Evolutionary conservation across 2,113 vertebrate species (phyloP).

Genomic region (Hippocampus barbouri): DNA sequence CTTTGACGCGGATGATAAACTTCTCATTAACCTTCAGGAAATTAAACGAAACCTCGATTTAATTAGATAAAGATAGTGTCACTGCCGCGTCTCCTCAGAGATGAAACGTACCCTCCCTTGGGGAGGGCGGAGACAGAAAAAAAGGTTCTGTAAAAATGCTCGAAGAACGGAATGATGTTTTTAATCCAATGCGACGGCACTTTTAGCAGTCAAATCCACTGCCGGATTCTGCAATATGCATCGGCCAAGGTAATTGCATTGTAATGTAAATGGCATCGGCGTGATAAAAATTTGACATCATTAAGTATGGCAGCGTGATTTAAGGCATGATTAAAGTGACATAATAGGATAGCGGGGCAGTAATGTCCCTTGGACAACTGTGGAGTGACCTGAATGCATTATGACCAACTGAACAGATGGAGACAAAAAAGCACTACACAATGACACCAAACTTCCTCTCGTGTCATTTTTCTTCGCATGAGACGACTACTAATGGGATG

Average conservation of each 20-base stretch:
- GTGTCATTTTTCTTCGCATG: constrained; percentile 10
- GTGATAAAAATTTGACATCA: constrained; percentile 60
- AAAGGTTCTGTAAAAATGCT: not conserved
- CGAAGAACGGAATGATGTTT: constrained; percentile 27
- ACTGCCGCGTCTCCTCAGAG: constrained; percentile 47
- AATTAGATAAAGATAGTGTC: constrained; percentile 67
- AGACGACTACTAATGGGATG: constrained; percentile 29
- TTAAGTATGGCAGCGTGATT: constrained; percentile 63
- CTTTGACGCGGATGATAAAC: constrained; percentile 57
- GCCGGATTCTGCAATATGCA: constrained; percentile 35
- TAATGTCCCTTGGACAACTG: constrained; percentile 34
- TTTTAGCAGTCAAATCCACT: constrained; percentile 14
- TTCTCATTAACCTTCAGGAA: constrained; percentile 70
- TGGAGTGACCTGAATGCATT: constrained; percentile 57
- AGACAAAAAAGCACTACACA: constrained; percentile 29
- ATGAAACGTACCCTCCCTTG: constrained; percentile 27
- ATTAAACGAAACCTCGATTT: constrained; percentile 64
- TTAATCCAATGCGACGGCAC: constrained; percentile 41
- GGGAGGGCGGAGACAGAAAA: not conserved
- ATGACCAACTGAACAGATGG: constrained; percentile 28
- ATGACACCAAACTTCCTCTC: constrained; percentile 22
- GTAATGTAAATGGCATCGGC: constrained; percentile 33
- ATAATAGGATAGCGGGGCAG: constrained; percentile 57
- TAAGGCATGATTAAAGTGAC: constrained; percentile 60
- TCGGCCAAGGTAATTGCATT: constrained; percentile 48